A percentile compares a stretch with the other conserved stretches of the same genome.
phyloP scores from a whole-genome alignment of 2,888 invertebrate species.

The Cryptocheilus praepositus region DNA sequence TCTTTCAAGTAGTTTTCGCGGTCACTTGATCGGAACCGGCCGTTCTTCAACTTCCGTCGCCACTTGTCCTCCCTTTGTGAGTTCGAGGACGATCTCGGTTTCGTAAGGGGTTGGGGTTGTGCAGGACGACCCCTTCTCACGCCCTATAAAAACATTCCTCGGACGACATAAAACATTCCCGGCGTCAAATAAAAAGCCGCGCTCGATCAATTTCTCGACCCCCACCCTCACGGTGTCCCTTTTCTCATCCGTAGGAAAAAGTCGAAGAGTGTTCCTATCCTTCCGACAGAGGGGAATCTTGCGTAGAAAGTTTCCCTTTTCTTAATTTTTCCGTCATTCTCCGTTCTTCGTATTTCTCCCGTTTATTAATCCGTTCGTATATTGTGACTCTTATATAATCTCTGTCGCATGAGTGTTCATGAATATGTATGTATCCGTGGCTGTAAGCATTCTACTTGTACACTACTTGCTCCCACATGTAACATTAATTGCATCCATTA shows the following conservation, averaged over 20 bases:
- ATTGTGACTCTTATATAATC: too few relatives aligned
- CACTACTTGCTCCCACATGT: too few relatives aligned
- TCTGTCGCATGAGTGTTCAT: too few relatives aligned
- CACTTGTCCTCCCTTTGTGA: slow-evolving; percentile 5
- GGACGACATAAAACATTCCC: slow-evolving; percentile 37
- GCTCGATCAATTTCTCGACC: slow-evolving; percentile 37
- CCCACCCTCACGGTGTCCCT: neutral
- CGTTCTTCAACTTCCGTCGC: too few relatives aligned
- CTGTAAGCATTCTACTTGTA: too few relatives aligned
- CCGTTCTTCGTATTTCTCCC: neutral
- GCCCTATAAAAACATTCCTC: slow-evolving; percentile 41
- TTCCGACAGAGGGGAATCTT: neutral
- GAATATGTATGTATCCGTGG: too few relatives aligned
- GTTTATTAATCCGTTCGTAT: neutral
- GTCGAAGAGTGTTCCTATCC: neutral
- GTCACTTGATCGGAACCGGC: too few relatives aligned
- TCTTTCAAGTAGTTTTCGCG: slow-evolving; percentile 5
- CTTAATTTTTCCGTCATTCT: too few relatives aligned
- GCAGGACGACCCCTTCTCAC: too few relatives aligned
- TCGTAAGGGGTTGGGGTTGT: slow-evolving; percentile 11
- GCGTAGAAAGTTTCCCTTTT: neutral
- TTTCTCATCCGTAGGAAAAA: slow-evolving; percentile 9
- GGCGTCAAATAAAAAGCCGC: slow-evolving; percentile 43
- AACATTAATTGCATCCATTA: too few relatives aligned
- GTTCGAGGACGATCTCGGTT: too few relatives aligned